These are phyloP conservation scores for Caenorhabditis imperialis DNA, from an alignment of 2,888 invertebrate genomes.

Conservation along the genomic window DNA sequence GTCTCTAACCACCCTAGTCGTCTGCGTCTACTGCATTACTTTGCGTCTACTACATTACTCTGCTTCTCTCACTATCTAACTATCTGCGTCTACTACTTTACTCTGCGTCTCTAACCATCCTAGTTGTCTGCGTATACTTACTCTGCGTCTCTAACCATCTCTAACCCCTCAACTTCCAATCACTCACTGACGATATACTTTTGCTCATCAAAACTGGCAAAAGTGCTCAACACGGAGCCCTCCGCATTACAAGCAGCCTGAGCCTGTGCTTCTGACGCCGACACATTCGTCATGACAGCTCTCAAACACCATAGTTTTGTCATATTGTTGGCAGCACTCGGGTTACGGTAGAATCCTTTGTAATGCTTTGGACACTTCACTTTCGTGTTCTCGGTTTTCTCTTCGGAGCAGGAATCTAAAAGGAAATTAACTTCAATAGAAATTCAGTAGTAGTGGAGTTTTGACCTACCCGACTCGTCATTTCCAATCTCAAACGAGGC, in stretches of 20 bases:
- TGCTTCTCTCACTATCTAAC: too few relatives aligned
- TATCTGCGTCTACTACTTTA: too few relatives aligned
- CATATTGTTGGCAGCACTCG: constrained; percentile 15
- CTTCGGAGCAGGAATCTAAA: constrained; percentile 30
- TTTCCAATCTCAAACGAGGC: constrained; percentile 20
- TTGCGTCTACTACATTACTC: too few relatives aligned
- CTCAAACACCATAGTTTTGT: constrained; percentile 43
- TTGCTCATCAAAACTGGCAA: constrained; percentile 37
- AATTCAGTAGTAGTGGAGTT: too few relatives aligned
- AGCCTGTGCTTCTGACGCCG: constrained; percentile 17
- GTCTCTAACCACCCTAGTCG: too few relatives aligned
- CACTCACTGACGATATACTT: constrained; percentile 44
- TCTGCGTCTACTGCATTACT: too few relatives aligned
- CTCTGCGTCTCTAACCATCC: too few relatives aligned
- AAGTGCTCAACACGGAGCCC: constrained; percentile 26
- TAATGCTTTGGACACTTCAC: constrained; percentile 44
- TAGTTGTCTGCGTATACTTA: too few relatives aligned
- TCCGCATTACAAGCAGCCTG: constrained; percentile 20
- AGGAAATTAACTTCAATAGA: neutral
- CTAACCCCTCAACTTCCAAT: neutral
- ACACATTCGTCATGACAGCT: constrained; percentile 18
- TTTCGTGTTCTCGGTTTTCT: constrained; percentile 11
- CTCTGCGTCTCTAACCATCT: too few relatives aligned
- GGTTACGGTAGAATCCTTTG: constrained; percentile 26
- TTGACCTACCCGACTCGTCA: neutral